phyloP scores from a whole-genome alignment of 2,888 invertebrate genomes.

The Anthophora plumipes region DNA sequence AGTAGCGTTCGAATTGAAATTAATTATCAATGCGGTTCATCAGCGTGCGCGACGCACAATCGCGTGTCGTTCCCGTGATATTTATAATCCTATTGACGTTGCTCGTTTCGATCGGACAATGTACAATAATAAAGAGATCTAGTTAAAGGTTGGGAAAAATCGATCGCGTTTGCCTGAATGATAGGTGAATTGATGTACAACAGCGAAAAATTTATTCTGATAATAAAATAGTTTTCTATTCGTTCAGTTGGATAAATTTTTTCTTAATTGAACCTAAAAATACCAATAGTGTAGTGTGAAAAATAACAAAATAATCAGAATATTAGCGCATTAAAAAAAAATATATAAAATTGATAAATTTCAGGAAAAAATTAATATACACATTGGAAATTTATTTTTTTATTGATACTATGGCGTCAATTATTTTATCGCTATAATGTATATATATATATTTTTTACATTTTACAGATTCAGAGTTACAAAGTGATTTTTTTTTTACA shows the following conservation, averaged over 20 bases:
- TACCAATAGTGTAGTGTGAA: background rate
- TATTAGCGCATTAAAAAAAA: background rate
- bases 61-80: background rate
- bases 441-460: too few species aligned
- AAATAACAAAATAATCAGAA: background rate
- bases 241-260: background rate
- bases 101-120: background rate
- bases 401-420: too few species aligned
- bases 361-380: too few species aligned
- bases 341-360: too few species aligned
- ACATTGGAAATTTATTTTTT: too few species aligned
- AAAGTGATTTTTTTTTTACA: too few species aligned
- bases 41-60: constrained; percentile 7
- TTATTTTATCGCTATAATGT: too few species aligned
- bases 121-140: background rate
- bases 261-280: background rate
- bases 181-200: too few species aligned
- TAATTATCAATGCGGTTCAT: constrained; percentile 29
- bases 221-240: background rate
- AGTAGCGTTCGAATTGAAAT: constrained; percentile 15
- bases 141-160: background rate
- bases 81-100: constrained; percentile 15
- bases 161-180: background rate
- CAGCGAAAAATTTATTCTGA: background rate
- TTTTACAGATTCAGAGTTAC: too few species aligned